Evolutionary conservation across 2,888 invertebrate species (phyloP).

Genomic region (Busseola fusca): DNA sequence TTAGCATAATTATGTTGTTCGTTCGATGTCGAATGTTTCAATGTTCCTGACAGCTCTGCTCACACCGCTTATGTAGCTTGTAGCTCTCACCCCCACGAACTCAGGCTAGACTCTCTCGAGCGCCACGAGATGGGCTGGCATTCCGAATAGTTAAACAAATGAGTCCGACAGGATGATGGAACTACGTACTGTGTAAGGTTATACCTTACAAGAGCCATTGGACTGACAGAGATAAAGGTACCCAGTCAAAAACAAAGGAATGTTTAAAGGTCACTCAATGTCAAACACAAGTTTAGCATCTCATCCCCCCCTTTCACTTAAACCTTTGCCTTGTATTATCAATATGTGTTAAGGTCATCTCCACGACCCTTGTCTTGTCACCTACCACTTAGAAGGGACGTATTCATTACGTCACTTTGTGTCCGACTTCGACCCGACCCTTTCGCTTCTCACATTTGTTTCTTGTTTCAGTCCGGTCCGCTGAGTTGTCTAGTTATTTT

Average conservation of each 20-base stretch:
- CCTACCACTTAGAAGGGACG: constrained; percentile 60
- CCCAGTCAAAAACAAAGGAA: constrained; percentile 31
- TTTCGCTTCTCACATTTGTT: constrained; percentile 54
- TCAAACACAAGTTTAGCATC: constrained; percentile 52
- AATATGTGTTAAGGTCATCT: constrained; percentile 60
- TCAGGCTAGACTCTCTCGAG: no score
- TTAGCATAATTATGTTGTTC: no score
- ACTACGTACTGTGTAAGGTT: not conserved
- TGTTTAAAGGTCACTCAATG: constrained; percentile 53
- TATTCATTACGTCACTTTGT: constrained; percentile 62
- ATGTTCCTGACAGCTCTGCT: no score
- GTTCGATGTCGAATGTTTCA: no score
- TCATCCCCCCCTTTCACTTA: constrained; percentile 44
- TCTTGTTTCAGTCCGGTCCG: constrained; percentile 42
- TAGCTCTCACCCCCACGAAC: no score
- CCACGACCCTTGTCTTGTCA: constrained; percentile 60
- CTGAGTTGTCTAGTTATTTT: constrained; percentile 31
- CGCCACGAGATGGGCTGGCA: no score
- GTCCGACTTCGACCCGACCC: constrained; percentile 49
- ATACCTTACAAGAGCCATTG: constrained; percentile 13
- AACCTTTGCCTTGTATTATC: constrained; percentile 56
- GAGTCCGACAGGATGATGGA: not conserved
- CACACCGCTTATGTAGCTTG: no score
- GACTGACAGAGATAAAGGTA: constrained; percentile 45
- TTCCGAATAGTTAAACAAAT: no score